These are phyloP conservation scores for Eidolon dupreanum DNA, from an alignment of 2,797 vertebrate genomes.

Conservation along the genomic window DNA sequence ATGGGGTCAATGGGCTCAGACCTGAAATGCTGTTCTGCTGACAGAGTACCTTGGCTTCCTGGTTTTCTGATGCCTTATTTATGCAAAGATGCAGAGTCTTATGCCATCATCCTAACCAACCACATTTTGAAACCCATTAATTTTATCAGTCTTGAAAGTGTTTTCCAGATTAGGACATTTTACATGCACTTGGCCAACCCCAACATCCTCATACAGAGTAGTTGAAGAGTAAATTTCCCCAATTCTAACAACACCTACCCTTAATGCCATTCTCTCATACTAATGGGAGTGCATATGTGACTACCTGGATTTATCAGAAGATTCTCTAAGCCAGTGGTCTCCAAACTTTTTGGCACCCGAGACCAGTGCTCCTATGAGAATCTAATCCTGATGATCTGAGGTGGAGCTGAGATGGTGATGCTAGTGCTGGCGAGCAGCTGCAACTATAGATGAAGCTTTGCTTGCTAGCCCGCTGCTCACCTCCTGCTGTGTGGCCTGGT, in stretches of 20 bases:
- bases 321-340: background rate
- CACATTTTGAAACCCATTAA: background rate
- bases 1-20: fast-evolving
- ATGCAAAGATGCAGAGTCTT: background rate
- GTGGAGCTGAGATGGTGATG: no score
- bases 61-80: background rate
- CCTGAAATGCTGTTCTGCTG: background rate
- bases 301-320: background rate
- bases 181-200: background rate
- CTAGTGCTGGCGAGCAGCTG: no score
- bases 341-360: no score
- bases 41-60: background rate
- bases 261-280: background rate
- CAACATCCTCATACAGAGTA: background rate
- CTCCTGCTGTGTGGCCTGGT: no score
- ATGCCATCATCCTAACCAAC: background rate
- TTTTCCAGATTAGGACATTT: background rate
- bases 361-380: no score
- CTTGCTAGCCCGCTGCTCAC: no score
- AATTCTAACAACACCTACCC: background rate
- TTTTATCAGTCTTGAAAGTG: no score
- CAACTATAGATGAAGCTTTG: no score
- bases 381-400: no score
- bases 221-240: background rate
- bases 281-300: background rate